Evolutionary conservation across 2,888 invertebrate species (phyloP), one percentile per base, ranked within the genome.

Genomic region (Melieria crassipennis): DNA sequence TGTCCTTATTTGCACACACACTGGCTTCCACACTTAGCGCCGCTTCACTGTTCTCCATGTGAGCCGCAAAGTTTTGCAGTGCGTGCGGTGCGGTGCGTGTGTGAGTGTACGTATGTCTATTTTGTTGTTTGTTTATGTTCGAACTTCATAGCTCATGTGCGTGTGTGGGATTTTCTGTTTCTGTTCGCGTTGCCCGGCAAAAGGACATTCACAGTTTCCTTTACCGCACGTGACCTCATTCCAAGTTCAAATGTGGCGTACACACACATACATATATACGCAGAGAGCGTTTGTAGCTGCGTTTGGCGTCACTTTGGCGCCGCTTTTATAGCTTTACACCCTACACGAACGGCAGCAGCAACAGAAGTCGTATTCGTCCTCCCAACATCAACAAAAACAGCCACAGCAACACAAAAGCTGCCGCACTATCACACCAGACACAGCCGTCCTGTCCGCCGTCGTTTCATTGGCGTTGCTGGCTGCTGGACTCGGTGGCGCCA

Each of bases 391-490:
- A 47, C 65, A 69, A 67, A 30, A 60, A 62, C 75, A 75, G 79
- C 76, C 77, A 76, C 75, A 78, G 77, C 71, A 77, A 75, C 76
- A 68, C 69, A 70, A 69, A 67, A 74, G 72, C 30, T 30, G 30
- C 30, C 30, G 30, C 30, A 30, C 62, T 73, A 58, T 73, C 67
- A 60, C 16, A 50, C 6, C 52, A 11, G n/a, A 52, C 52, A 52
- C 52, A 52, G 11, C 4, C 52, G 1, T 13, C 11, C 9, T 30
- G 43, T 9, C 43, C 11, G 7, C 30, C 65, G 6, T 50, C 7
- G 50, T 50, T 11, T 7, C 11, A 50, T 50, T 50, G 7, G 11
- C 11, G 50, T 50, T n/a, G 16, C 55, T 43, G 52, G 5, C 55
- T 42, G 50, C n/a, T 50, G 65, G 71, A 72, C 71, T 72, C 52